Percentiles rank a stretch among this genome's conserved stretches.
Evolutionary conservation across 2,888 invertebrate genomes (phyloP).

Genomic region (Drosophila affinis): DNA sequence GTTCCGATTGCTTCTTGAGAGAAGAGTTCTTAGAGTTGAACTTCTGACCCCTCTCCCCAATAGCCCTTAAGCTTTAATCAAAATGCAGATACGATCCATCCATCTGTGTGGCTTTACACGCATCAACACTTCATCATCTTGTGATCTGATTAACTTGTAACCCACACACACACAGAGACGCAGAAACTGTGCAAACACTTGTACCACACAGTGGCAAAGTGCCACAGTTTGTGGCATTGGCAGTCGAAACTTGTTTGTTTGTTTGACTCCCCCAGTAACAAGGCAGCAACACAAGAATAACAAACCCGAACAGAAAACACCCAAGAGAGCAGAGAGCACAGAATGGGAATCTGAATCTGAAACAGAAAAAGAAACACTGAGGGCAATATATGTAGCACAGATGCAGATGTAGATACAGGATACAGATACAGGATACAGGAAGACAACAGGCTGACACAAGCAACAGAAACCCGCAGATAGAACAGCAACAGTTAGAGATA

Average conservation of each 20-base stretch:
- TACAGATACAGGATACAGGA: background rate
- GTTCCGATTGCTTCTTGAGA: too few species aligned
- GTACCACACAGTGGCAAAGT: background rate
- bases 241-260: constrained; percentile 5
- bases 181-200: constrained; percentile 29
- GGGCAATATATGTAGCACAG: background rate
- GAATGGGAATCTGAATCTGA: background rate
- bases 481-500: too few species aligned
- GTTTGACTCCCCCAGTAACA: background rate
- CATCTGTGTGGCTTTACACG: constrained; percentile 3
- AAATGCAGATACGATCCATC: too few species aligned
- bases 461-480: background rate
- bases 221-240: background rate
- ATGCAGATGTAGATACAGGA: background rate
- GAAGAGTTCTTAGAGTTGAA: too few species aligned
- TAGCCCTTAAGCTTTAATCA: too few species aligned
- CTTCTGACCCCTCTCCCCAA: too few species aligned
- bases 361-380: background rate
- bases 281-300: constrained; percentile 3
- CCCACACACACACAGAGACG: constrained; percentile 17
- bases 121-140: background rate
- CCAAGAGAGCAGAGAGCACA: background rate
- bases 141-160: constrained; percentile 36
- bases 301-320: constrained; percentile 21
- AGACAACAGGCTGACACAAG: background rate